Conservation (phyloP, 2,113 vertebrate genomes). For the Oostethus manadensis region DNA sequence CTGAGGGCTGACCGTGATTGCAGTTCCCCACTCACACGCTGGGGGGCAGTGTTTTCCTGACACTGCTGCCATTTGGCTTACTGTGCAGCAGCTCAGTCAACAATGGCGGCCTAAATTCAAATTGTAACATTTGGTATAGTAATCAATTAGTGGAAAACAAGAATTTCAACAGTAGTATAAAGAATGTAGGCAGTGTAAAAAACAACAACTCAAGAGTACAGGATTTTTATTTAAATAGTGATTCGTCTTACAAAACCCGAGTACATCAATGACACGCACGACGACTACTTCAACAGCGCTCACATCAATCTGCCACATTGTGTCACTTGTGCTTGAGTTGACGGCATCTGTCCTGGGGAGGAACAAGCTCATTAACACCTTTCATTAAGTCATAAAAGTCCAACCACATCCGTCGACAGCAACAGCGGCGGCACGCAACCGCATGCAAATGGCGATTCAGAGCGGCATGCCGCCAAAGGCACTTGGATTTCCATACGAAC, state of each 20-base stretch:
- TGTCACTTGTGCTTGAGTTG: constrained; percentile 21
- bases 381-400: too few relatives aligned
- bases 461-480: constrained; percentile 56
- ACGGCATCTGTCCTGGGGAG: constrained; percentile 1
- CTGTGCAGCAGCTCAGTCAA: too few relatives aligned
- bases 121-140: too few relatives aligned
- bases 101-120: too few relatives aligned
- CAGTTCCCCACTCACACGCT: too few relatives aligned
- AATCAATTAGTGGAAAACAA: too few relatives aligned
- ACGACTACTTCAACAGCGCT: constrained; percentile 92
- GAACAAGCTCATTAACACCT: not conserved
- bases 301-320: constrained; percentile 44
- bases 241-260: constrained; percentile 81
- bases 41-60: too few relatives aligned
- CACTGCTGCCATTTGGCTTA: too few relatives aligned
- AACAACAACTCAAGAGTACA: constrained; percentile 69
- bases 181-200: not conserved
- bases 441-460: constrained; percentile 70
- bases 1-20: too few relatives aligned
- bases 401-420: not conserved
- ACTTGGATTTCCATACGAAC: constrained; percentile 69
- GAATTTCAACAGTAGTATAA: too few relatives aligned
- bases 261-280: constrained; percentile 93
- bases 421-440: not conserved
- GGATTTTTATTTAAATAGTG: constrained; percentile 97